Base-by-base conservation (phyloP, 2,888 invertebrate species). In the Cepaea hortensis region DNA sequence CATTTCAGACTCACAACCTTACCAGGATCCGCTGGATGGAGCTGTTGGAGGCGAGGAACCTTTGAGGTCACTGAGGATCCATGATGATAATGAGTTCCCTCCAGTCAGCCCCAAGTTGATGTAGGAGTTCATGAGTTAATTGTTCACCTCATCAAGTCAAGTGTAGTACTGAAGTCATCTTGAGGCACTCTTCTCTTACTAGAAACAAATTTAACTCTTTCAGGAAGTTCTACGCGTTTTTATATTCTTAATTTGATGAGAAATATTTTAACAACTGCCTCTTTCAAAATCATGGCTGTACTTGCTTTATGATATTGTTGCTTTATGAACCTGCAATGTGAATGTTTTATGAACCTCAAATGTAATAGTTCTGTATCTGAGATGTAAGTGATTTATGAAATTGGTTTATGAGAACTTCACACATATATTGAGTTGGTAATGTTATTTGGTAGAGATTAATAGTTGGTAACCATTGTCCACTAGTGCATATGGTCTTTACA, bases 21-120 rank as follows among this genome's bases (percentile, higher is more conserved):
- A 93, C 88, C 92, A 93, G 85, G 94, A 93, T 87, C 90, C 93
- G 70, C 92, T 93, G 35, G 91, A 92, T 84, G 93, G 92, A 65
- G 92, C 92, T 65, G 90, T 90, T n/a, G 92, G 92, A 35, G 91
- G 91, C 46, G 92, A 91, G 18, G 88, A 89, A 15, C 89, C 87
- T 5, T 88, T 91, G 11, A 90, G 89, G 9, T 90, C 91, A 55
- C 88, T 94, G 79, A 96, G 97, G 94, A 96, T 97, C 94, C 96
- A 97, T 94, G 97, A 97, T 95, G 97, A 97, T 90, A 95, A 96
- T 90, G 97, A 97, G 95, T 97, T 97, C 95, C 97, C 97, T 91
- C 97, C 97, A 89, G 96, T 97, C 93, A 96, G 96, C 86, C 96
- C 96, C 88, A 93, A 94, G 75, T 35, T 68, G 20, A 68, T 81